phyloP scores from a whole-genome alignment of 2,113 vertebrate genomes.

The Microcebus griseorufus region DNA sequence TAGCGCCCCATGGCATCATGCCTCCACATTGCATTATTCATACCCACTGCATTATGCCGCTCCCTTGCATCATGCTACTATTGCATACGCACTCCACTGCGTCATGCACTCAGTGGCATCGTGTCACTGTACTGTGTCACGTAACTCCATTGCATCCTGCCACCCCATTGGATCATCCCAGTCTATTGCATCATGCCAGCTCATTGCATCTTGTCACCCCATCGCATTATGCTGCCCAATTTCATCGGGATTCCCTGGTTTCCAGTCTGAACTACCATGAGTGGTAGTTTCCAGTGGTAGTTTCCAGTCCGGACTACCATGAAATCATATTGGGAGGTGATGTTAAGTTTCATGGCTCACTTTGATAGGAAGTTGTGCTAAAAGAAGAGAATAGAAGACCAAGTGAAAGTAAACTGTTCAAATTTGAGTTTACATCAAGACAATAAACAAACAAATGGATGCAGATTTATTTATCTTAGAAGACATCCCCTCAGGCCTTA shows the following conservation, averaged over 20 bases:
- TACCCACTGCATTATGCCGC: not conserved
- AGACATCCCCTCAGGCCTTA: not conserved
- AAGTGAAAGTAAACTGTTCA: not conserved
- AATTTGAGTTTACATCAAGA: not conserved
- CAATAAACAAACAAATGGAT: not conserved
- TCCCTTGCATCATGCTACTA: not conserved
- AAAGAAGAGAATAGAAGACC: not conserved
- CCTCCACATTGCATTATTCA: not conserved
- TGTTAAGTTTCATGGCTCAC: not conserved
- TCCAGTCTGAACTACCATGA: not conserved
- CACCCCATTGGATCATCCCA: too few relatives aligned
- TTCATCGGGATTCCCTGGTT: not conserved
- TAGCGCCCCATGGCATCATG: too few relatives aligned
- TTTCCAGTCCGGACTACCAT: not conserved
- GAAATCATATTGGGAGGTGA: not conserved
- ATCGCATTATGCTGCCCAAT: rapidly evolving
- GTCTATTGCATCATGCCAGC: not conserved
- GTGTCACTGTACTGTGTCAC: not conserved
- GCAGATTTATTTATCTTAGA: not conserved
- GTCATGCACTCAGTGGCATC: not conserved
- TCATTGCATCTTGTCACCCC: too few relatives aligned
- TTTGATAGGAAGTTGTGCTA: not conserved
- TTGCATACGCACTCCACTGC: not conserved
- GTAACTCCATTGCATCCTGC: too few relatives aligned
- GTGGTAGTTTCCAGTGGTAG: not conserved